Evolutionary conservation across 2,113 vertebrate genomes (phyloP), one percentile per base, ranked within the genome.

Genomic region (Brienomyrus longianalis): DNA sequence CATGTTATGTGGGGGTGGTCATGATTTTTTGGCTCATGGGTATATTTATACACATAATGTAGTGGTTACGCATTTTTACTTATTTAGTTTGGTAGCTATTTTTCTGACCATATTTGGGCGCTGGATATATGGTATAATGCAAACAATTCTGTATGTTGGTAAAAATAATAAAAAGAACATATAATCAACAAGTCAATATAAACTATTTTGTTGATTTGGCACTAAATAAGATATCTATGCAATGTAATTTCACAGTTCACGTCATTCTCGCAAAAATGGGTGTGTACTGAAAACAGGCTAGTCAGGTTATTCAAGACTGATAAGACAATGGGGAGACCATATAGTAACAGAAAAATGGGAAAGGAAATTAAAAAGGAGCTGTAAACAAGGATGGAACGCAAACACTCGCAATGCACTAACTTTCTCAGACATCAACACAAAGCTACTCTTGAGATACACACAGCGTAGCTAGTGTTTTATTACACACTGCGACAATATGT

Each of bases 361-460:
- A 54, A 21, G 66, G 15, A 39, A 77, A 74, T 27, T 8, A 39
- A 35, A 77, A 39, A 77, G 70, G 13, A 77, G 27, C 31, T 77
- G 31, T 10, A 48, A 85, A 27, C 47, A 84, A 23, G 47, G 80
- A 47, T 19, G 19, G 48, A 50, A 50, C 5, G 23, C 23, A 13
- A 47, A n/a, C 23, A 31, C 47, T 50, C 27, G 23, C 1, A 11
- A 23, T 85, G n/a, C 83, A 50, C 9, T 5, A 21, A 85, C 83
- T 51, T 85, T 85, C 83, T 85, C 83, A 85, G 83, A 50, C 83
- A 85, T 50, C 48, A 83, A 45, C 35, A 83, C 13, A 83, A 17
- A 19, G 31, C 6, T 45, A 45, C 19, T 83, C 6, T 66, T 10
- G 80, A 83, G 45, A 43, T 83, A 43, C 43, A 23, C 19, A 19